Base-by-base conservation (phyloP, 1,140 invertebrate species). In the Neodiprion pinetum region DNA sequence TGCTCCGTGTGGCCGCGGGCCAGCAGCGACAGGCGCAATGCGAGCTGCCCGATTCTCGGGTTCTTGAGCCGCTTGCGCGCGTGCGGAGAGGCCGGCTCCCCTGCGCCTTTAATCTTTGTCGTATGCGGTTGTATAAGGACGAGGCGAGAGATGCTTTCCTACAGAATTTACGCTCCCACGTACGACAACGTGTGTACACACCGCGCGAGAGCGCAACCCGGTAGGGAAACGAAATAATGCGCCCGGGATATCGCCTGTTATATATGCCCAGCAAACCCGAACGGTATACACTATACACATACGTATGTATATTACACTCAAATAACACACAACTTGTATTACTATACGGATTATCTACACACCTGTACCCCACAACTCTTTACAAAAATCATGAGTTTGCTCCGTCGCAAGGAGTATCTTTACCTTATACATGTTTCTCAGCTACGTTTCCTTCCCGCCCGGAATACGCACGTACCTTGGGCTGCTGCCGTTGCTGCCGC, bases 1-100 rank as follows among this genome's bases (percentile, higher is more conserved):
- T 65, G 50, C 40, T 72, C 67, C 17, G 9, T 12, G 61, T 47
- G 23, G 40, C 2, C 17, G n/a, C 48, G 61, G 28, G 65, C 61
- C 70, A 49, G 14, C 28, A 70, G 49, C 28, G 50, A 70, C 70
- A 11, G 71, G 21, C 10, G 48, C 68, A 53, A 23, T 23, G 2
- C 61, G 28, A 17, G 17, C 28, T 12, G 48, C 66, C 23, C 71
- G 76, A 61, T 61, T 71, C 73, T 50, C 47, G 28, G 66, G 72
- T 65, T 72, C 73, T 77, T 70, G 76, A 40, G 67, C 76, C 72
- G 74, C 74, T 76, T 72, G 72, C 70, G 76, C 73, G 76, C 74
- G 76, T 72, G 76, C 76, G 76, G 76, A 71, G 70, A 71, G 67
- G 68, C 14, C 48, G 48, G 12, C 1, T 48, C 69, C n/a, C 14